Base-by-base conservation (phyloP, 2,113 vertebrate genomes). In the Lagopus leucura region DNA sequence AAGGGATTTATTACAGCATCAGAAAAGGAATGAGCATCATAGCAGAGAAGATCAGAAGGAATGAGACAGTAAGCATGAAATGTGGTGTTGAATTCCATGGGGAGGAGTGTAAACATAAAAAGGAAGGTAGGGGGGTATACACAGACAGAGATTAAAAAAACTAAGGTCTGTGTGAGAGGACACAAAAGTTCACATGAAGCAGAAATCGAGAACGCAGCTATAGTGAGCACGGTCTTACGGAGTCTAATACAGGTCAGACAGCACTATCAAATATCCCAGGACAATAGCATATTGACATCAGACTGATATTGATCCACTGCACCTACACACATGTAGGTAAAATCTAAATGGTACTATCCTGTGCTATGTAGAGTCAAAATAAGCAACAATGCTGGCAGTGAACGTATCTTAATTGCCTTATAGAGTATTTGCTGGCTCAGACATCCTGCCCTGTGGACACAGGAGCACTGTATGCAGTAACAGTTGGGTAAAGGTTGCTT, bases 381-480 rank as follows among this genome's bases (percentile, higher is more conserved):
- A 69, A 80, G 30, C 13, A 45, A 22, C 3, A 2, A 6, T 34
- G 30, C 34, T 88, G 40, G 12, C 54, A 30, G 5, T 67, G 78
- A 69, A 28, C 19, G 13, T 20, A 76, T 25, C n/a, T 77, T 55
- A 48, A 5, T 11, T 32, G n/a, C n/a, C 36, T 64, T 87, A 28
- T 38, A 60, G 47, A 9, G 2, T 28, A 64, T 7, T n/a, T 36
- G 7, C 43, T 72, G 52, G 40, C 34, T 82, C 66, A 50, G 60
- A 47, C 47, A 57, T 34, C 38, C 66, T 86, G 30, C 55, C 38
- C 42, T 50, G 19, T 0, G 0, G 52, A 76, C 57, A 69, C 14
- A 30, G 60, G 14, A 88, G 11, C 25, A 27, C 4, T 43, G 60
- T 28, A 22, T 15, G 22, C 54, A 63, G 1, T 27, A 38, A 57